Evolutionary conservation across 2,113 vertebrate genomes (phyloP), one percentile per base, ranked within the genome.

Genomic region (Condylura cristata): DNA sequence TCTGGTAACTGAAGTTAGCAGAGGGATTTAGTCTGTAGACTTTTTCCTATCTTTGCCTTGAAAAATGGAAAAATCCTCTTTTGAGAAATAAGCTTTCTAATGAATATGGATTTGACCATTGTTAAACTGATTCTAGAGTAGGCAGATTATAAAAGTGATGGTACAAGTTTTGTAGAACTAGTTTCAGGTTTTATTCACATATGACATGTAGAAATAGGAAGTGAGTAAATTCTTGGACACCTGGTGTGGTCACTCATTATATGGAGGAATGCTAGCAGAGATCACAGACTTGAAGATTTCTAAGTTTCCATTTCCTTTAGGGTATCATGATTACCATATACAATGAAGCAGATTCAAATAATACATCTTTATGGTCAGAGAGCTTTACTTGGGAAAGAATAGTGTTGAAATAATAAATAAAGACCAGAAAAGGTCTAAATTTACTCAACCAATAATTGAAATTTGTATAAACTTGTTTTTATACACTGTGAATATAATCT

Each of bases 201-300:
- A 48, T 60, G 66, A 63, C 41, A 37, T 39, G 7, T 13, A 90
- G 90, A 97, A 51, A 71, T 10, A 72, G 44, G 85, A 97, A 96
- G 89, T 16, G 10, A 66, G 41, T 65, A 71, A 26, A 30, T 30
- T 20, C 0, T 10, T 14, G 60, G 70, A 91, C 60, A 85, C 2
- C 76, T 82, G 53, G 80, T 81, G 61, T 24, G 46, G 18, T 72
- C 76, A 53, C 89, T 39, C 78, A 91, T 28, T 41, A 0, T 2
- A 11, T 41, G 39, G 20, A 32, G 30, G 82, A 74, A 85, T 26
- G 66, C 28, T 24, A 83, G 34, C 30, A 92, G 44, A 93, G 48
- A 65, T 65, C 51, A 78, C 30, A 88, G 72, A 61, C 51, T 34
- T 66, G n/a, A 82, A 66, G 20, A 76, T 56, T 95, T 84, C 44